Base-by-base conservation (phyloP, 2,797 vertebrate species). In the Labeo calbasu region DNA sequence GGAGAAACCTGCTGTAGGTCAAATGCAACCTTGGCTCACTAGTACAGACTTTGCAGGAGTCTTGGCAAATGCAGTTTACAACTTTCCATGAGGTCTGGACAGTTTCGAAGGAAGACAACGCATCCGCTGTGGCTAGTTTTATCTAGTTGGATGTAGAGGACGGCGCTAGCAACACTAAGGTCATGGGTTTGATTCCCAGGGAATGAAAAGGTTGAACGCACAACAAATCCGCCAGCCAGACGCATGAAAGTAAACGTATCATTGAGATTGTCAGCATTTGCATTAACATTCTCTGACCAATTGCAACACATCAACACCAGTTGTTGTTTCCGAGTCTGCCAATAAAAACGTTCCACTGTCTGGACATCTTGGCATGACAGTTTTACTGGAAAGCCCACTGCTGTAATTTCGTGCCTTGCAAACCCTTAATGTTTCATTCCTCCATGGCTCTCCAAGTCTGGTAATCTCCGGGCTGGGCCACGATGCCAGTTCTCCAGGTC, bases 1-100 rank as follows among this genome's bases (percentile, higher is more conserved):
- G 75, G 28, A 80, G 82, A 77, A 82, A 73, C 76, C 87, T 88
- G 87, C 81, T 82, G 66, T 84, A 75, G 83, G 85, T 90, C 86
- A 86, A 85, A 57, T 78, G 80, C 81, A 82, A 46, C 59, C 46
- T 40, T 88, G 84, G 82, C 82, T 78, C n/a, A 3, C 23, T 75
- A 57, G 50, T 77, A 21, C 85, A 70, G 19, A 70, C 72, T 32
- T 65, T 55, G 50, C 73, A 51, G 77, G 75, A 59, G 69, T 77
- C 63, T 57, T 84, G 65, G 78, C 51, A 71, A 59, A 86, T 25
- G 36, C 36, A 10, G 51, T 73, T 79, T 69, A 80, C 78, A 83
- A 72, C 48, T 59, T 72, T 78, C 55, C 65, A 72, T 50, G 57
- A 77, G 25, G 43, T 55, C 59, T 71, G 32, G 25, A 81, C 14